Conservation (phyloP, 2,888 invertebrate species). For the Entomobrya proxima region DNA sequence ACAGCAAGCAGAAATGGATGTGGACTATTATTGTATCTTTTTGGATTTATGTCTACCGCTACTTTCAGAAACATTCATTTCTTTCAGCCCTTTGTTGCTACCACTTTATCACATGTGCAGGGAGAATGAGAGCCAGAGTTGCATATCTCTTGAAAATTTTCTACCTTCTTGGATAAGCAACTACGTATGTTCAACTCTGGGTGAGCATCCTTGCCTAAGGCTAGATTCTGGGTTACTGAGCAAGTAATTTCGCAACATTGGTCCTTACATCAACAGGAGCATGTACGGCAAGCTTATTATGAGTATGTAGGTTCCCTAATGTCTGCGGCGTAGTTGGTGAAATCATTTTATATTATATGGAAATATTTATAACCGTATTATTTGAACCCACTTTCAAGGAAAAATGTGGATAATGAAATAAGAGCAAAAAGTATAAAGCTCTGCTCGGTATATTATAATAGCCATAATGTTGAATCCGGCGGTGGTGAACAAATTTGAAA, state of each 20-base stretch:
- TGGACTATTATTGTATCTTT: constrained; percentile 2
- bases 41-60: constrained; percentile 4
- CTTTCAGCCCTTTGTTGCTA: neutral
- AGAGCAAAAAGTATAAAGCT: neutral
- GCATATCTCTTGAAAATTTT: neutral
- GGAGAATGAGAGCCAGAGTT: neutral
- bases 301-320: neutral
- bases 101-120: neutral
- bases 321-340: neutral
- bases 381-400: neutral
- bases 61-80: neutral
- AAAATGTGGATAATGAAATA: neutral
- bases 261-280: neutral
- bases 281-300: neutral
- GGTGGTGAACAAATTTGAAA: neutral
- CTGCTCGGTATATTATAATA: neutral
- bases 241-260: constrained; percentile 1
- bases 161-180: neutral
- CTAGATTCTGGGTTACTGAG: neutral
- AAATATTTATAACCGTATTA: neutral
- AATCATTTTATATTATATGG: neutral
- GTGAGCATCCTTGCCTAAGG: neutral
- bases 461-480: neutral
- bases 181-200: neutral
- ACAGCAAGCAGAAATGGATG: constrained; percentile 10